Base-by-base conservation (phyloP, 2,113 vertebrate genomes). In the Zosterops lateralis region DNA sequence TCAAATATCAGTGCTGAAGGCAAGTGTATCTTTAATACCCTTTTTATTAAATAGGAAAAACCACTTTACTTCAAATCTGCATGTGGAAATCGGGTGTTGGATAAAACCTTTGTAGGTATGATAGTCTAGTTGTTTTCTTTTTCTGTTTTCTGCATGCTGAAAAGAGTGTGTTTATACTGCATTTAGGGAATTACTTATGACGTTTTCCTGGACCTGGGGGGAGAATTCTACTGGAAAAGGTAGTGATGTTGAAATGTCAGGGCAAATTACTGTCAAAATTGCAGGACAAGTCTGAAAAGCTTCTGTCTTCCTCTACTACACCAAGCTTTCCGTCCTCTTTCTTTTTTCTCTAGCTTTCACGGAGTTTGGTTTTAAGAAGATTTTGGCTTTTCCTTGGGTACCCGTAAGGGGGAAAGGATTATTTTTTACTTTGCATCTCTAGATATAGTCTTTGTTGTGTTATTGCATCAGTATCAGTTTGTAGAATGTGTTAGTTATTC, bases 1-100 rank as follows among this genome's bases (percentile, higher is more conserved):
- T 84, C 53, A 58, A 16, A 24, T 66, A 67, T 24, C 66, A 36
- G 57, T 87, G 36, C 68, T 89, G 65, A 96, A 96, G 97, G 96
- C 95, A 96, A 96, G 96, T 97, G 75, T 84, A 45, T 60, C 21
- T 95, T 83, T 87, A 67, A 48, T 70, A 65, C 6, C 12, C 10
- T 62, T 90, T 93, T 79, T 86, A 36, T 73, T 96, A 84, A 58
- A 53, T 61, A 87, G 40, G 48, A 50, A 45, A 64, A 66, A 67
- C 1, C 5, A 6, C 17, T 84, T 72, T 9, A 36, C 36, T 76
- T 92, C 7, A 74, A 85, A 62, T 70, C 9, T 7, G 3, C 8
- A 7, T 84, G 22, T 32, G 68, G 58, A 90, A 78, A 51, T n/a
- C 42, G n/a, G 18, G 6, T 80, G 29, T 66, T 85, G 31, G 38